Base-by-base conservation (phyloP, 1,140 invertebrate genomes). In the Proctacanthus coquilletti region DNA sequence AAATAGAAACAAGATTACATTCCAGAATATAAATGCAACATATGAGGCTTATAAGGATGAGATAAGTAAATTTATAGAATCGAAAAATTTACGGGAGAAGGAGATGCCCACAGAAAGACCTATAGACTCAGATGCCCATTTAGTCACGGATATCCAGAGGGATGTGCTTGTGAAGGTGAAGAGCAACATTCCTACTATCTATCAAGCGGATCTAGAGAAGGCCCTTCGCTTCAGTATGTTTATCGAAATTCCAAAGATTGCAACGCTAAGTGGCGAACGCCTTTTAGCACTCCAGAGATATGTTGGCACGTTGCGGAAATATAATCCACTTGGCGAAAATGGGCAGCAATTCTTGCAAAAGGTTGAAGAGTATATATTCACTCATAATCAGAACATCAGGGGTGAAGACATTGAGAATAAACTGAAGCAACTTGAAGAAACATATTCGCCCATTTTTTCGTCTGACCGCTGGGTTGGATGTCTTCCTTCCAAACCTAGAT, bases 161-260 rank as follows among this genome's bases (percentile, higher is more conserved):
- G 33, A 17, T 3, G 14, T 1, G n/a, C n/a, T n/a, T n/a, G n/a
- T n/a, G n/a, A n/a, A n/a, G 41, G 44, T 29, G 40, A 31, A 39
- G 39, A 49, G 29, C 41, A 50, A 32, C 27, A 6, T 10, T 17
- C 19, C 33, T 56, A 34, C 45, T 10, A 73, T 89, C 1, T 88
- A 80, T 53, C 83, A 89, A 63, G 68, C 75, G 36, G 91, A 96
- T 61, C 57, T 96, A 32, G 85, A 93, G 61, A 82, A 76, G 51
- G 77, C 84, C 1, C 48, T 95, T 9, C 69, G 74, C 46, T 85
- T 81, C 52, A 77, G 78, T 10, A 65, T 95, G 5, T 69, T 70
- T 42, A 77, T 85, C 46, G 92, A 96, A 68, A 71, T 96, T 8
- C 63, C 74, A 8, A 64, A 77, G 37, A 63, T 70, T 30, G 75